Base-by-base conservation (phyloP, 1,140 invertebrate species). In the Leptinotarsa defecta region DNA sequence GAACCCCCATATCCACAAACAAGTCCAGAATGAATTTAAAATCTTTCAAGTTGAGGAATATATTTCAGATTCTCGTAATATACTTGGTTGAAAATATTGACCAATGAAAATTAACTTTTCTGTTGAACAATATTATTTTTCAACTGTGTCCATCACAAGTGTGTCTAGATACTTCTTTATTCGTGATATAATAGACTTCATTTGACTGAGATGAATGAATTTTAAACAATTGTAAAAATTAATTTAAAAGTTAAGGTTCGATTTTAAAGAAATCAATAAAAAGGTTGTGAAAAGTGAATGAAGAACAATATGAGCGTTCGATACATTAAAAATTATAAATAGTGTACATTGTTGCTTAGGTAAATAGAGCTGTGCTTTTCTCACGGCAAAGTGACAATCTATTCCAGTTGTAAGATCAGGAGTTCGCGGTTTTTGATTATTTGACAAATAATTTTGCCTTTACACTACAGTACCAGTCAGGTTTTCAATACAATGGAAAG, bases 201-300 rank as follows among this genome's bases (percentile, higher is more conserved):
- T 68, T 68, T 49, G 67, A 48, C 6, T 34, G 43, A n/a, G 15
- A 72, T 68, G 43, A 73, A 75, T 68, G 22, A 73, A 73, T 67
- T 72, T 68, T 61, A 72, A 71, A 76, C 61, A n/a, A 57, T 57
- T 17, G 15, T 49, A 22, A 48, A 48, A 20, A 74, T 11, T 68
- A 65, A 65, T 49, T 74, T 73, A 48, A 75, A 78, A 78, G 34
- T 77, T 74, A 74, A 79, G 74, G 73, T 77, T 74, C 69, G 69
- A 70, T 76, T 76, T 52, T 74, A 74, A 72, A 79, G n/a, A 68
- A 79, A 79, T 79, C 75, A 77, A 79, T 71, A 79, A 79, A 74
- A 77, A 68, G 78, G 78, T 79, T 79, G 78, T 79, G 78, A 79
- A 76, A 71, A 24, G 48, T 63, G 48, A 74, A 17, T 73, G 73